A percentile compares a stretch with the other conserved stretches of the same genome.
Conservation (phyloP, 2,113 vertebrate species). For the Suncus etruscus region DNA sequence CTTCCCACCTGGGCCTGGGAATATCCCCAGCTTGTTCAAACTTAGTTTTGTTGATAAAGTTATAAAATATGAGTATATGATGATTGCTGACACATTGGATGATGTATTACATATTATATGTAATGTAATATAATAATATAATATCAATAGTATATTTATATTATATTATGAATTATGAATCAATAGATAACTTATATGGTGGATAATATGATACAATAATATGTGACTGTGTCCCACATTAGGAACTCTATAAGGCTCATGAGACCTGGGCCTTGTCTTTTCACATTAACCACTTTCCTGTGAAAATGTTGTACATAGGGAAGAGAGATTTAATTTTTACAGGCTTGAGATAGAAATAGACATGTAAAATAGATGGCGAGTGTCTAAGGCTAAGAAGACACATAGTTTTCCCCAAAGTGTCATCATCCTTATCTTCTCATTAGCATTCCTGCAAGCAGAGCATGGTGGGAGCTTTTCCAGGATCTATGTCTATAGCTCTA, state of each 20-base stretch:
- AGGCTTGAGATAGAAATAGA: constrained; percentile 43
- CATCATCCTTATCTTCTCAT: constrained; percentile 26
- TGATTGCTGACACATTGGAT: background rate
- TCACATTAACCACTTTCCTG: background rate
- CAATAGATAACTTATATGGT: background rate
- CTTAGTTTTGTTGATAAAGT: constrained; percentile 8
- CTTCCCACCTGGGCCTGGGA: background rate
- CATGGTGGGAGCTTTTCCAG: background rate
- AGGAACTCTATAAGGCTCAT: background rate
- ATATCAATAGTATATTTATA: too few species aligned
- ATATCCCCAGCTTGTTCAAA: background rate
- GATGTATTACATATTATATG: background rate
- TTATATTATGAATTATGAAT: background rate
- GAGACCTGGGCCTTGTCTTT: background rate
- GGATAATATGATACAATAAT: background rate
- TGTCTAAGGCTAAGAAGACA: constrained; percentile 15
- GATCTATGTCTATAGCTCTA: constrained; percentile 1
- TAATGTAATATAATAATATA: background rate
- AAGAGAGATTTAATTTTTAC: constrained; percentile 35
- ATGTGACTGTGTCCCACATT: background rate
- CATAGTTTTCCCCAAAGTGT: constrained; percentile 1
- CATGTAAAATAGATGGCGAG: constrained; percentile 11
- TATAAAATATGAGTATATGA: constrained; percentile 28
- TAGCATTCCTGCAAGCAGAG: constrained; percentile 28
- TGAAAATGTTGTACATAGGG: background rate